These are phyloP conservation scores for Temnopleurus reevesii DNA, from an alignment of 53 echinoderm and acorn worm genomes.

Conservation along the genomic window DNA sequence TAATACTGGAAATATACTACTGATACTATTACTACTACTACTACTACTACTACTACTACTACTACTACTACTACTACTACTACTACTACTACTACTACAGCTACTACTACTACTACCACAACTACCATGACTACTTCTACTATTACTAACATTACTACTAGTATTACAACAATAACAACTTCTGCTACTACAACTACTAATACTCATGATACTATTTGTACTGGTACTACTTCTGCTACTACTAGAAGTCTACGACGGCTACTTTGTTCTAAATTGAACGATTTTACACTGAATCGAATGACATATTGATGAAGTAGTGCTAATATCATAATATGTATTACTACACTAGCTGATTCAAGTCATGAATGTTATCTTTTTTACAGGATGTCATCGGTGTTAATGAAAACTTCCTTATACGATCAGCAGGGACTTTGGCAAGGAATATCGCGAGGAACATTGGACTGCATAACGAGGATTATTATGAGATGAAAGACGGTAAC, in stretches of 20 bases:
- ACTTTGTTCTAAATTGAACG: no score
- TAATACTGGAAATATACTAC: no score
- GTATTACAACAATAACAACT: neutral
- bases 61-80: neutral
- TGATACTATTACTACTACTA: neutral
- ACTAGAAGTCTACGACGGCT: neutral
- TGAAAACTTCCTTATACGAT: neutral
- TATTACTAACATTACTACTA: neutral
- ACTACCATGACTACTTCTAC: neutral
- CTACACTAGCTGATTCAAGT: no score
- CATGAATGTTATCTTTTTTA: no score
- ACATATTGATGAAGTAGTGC: neutral
- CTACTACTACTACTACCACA: neutral
- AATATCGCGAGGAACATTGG: constrained; percentile 59
- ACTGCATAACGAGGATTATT: constrained; percentile 70
- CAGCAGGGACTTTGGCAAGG: constrained; percentile 7
- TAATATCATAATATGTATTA: neutral
- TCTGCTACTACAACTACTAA: neutral
- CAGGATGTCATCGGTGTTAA: neutral
- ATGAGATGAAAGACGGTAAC: constrained; percentile 49
- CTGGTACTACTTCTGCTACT: neutral
- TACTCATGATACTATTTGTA: neutral
- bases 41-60: constrained; percentile 34
- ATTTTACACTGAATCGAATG: no score
- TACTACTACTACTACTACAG: neutral